phyloP scores from a whole-genome alignment of 2,888 invertebrate genomes.

The Lasioglossum calceatum region DNA sequence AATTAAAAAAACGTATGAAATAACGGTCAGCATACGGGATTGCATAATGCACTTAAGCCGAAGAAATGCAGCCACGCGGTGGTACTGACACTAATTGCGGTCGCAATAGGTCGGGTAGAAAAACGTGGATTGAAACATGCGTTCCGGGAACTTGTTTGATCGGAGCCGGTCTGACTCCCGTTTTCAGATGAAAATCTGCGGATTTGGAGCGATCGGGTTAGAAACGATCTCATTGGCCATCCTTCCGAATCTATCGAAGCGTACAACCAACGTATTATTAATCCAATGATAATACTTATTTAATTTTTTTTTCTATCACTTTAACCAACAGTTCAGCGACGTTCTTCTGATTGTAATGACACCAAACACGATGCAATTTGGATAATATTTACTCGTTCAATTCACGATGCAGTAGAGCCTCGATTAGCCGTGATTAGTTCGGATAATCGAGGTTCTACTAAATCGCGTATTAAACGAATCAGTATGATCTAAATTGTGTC shows the following conservation, averaged over 20 bases:
- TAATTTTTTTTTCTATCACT: too few relatives aligned
- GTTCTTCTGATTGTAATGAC: too few relatives aligned
- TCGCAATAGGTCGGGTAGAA: constrained; percentile 37
- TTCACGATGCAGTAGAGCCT: too few relatives aligned
- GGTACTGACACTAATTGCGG: constrained; percentile 46
- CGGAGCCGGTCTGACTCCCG: not conserved
- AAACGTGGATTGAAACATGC: constrained; percentile 43
- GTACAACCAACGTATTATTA: not conserved
- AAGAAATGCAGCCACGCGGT: constrained; percentile 33
- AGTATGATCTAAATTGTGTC: too few relatives aligned
- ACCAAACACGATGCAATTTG: too few relatives aligned
- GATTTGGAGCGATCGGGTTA: not conserved
- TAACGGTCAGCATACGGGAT: constrained; percentile 46
- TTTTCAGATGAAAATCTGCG: not conserved
- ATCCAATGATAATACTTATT: too few relatives aligned
- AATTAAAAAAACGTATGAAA: constrained; percentile 24
- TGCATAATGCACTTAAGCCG: constrained; percentile 53
- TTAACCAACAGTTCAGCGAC: too few relatives aligned
- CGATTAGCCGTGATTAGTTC: too few relatives aligned
- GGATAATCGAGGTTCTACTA: too few relatives aligned
- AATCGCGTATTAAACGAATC: too few relatives aligned
- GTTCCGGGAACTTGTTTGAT: constrained; percentile 22
- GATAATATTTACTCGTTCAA: too few relatives aligned
- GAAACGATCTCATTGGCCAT: not conserved
- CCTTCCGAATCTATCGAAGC: not conserved